phyloP scores from a whole-genome alignment of 2,113 vertebrate genomes.

The Andinoacara biseriatus region DNA sequence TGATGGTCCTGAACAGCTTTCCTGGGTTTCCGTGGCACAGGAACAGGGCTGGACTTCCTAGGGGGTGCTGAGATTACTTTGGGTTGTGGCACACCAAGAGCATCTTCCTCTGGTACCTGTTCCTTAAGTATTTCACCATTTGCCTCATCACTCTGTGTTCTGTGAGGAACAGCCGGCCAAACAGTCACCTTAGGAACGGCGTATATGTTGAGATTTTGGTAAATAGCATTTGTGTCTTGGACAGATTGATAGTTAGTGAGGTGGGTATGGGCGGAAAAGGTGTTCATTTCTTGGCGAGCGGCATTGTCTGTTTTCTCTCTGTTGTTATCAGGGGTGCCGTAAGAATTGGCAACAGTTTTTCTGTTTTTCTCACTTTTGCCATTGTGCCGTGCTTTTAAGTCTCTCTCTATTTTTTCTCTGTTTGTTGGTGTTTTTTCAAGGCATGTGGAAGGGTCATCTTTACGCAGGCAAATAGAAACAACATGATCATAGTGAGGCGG shows the following conservation, averaged over 20 bases:
- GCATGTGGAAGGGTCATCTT: constrained; percentile 78
- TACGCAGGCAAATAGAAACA: constrained; percentile 84
- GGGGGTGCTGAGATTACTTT: constrained; percentile 59
- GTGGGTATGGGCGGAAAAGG: neutral
- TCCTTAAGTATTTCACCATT: constrained; percentile 9
- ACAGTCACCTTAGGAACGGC: neutral
- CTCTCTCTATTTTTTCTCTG: constrained; percentile 56
- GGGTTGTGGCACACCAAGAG: constrained; percentile 60
- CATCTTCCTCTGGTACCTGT: constrained; percentile 18
- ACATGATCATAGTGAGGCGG: constrained; percentile 79
- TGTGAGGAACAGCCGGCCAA: constrained; percentile 9
- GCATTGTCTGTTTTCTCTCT: constrained; percentile 11
- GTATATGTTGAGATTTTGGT: constrained; percentile 16
- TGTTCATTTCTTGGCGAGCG: neutral
- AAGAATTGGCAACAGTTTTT: neutral
- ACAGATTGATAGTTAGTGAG: constrained; percentile 14
- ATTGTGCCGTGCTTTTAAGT: constrained; percentile 20
- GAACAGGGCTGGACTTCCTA: constrained; percentile 83
- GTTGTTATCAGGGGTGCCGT: neutral
- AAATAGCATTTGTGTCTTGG: neutral
- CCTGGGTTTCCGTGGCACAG: constrained; percentile 84
- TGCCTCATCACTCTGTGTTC: constrained; percentile 29
- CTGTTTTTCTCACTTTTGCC: constrained; percentile 14
- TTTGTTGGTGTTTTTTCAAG: constrained; percentile 53
- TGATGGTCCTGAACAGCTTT: constrained; percentile 78